Evolutionary conservation across 2,797 vertebrate genomes (phyloP).

Genomic region (Calcarius lapponicus): DNA sequence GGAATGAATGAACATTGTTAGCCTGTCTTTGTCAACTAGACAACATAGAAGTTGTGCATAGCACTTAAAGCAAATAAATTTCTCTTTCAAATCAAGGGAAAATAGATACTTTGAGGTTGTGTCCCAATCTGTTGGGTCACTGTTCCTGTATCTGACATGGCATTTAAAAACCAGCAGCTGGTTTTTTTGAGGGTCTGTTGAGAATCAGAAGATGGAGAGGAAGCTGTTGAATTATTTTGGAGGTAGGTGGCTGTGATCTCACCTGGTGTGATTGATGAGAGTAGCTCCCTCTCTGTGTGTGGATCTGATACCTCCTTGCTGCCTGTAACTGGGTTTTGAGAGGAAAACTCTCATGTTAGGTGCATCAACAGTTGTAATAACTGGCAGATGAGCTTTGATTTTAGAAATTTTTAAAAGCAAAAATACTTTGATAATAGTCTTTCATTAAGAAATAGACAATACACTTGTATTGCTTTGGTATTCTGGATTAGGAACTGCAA

Average conservation of each 20-base stretch:
- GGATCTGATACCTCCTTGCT: not conserved
- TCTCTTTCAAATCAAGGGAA: not conserved
- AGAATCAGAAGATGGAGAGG: not conserved
- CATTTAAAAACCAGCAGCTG: not conserved
- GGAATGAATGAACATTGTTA: not conserved
- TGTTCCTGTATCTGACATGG: not conserved
- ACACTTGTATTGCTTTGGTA: not conserved
- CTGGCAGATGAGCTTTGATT: not conserved
- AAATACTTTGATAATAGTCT: not conserved
- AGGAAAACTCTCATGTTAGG: not conserved
- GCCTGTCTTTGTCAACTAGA: not conserved
- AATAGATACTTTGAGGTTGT: not conserved
- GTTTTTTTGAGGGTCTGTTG: not conserved
- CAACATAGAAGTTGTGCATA: not conserved
- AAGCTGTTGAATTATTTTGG: not conserved
- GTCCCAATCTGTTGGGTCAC: not conserved
- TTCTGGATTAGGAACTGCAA: not conserved
- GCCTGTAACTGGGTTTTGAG: not conserved
- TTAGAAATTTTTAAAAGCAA: not conserved
- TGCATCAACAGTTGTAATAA: not conserved
- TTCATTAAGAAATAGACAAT: not conserved
- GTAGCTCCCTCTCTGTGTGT: not conserved
- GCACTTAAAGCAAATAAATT: not conserved
- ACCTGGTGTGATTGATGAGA: accelerated
- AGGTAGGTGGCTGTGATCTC: not conserved